These are phyloP conservation scores for Melanotaenia trifasciata DNA, from an alignment of 2,797 vertebrate species.

Conservation along the genomic window DNA sequence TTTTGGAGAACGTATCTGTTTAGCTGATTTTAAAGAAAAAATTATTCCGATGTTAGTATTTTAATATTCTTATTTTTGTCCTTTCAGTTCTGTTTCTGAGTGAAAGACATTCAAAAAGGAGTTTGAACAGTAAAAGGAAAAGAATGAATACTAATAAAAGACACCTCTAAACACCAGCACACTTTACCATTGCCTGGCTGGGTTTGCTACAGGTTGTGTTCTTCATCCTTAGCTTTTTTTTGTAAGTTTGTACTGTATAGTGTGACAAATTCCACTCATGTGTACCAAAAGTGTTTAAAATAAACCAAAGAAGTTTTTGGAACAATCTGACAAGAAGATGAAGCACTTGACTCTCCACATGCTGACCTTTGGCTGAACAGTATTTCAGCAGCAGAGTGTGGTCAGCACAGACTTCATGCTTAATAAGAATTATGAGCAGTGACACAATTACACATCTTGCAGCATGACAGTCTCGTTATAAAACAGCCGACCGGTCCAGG, in stretches of 20 bases:
- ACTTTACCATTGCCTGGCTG: too few relatives aligned
- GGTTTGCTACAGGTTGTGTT: slow-evolving; percentile 11
- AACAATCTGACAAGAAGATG: slow-evolving; percentile 46
- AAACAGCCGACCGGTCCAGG: slow-evolving; percentile 41
- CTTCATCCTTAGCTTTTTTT: slow-evolving; percentile 29
- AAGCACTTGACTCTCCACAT: slow-evolving; percentile 31
- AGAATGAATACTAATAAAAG: too few relatives aligned
- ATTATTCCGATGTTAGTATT: too few relatives aligned
- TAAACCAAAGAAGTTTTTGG: slow-evolving; percentile 37
- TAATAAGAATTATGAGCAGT: slow-evolving; percentile 60
- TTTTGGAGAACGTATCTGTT: too few relatives aligned
- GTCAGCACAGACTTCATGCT: slow-evolving; percentile 52
- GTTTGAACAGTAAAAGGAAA: too few relatives aligned
- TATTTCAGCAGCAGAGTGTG: slow-evolving; percentile 33
- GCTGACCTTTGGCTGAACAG: slow-evolving; percentile 63
- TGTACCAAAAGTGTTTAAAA: slow-evolving; percentile 45
- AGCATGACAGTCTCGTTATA: slow-evolving; percentile 55
- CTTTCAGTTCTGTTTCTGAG: not conserved
- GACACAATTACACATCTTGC: slow-evolving; percentile 47
- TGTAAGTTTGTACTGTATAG: slow-evolving; percentile 43
- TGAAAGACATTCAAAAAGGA: not conserved
- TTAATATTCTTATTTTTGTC: too few relatives aligned
- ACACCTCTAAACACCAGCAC: too few relatives aligned
- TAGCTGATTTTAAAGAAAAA: too few relatives aligned
- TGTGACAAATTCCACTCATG: slow-evolving; percentile 36